Evolutionary conservation across 2,888 invertebrate genomes (phyloP), one percentile per base, ranked within the genome.

Genomic region (Agrotis ipsilon): DNA sequence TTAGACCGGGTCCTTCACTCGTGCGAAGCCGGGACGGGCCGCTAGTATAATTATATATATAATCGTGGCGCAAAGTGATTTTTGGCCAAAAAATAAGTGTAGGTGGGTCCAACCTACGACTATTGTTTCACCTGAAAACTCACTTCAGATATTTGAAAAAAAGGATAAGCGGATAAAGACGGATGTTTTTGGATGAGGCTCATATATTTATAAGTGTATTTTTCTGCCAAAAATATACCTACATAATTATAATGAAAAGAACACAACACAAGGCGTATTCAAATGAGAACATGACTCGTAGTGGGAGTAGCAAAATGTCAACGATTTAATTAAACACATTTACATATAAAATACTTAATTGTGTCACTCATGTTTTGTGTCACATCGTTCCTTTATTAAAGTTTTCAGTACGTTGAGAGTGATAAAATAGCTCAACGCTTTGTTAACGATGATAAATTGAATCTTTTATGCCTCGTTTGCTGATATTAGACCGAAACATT

Each of bases 321-420:
- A 82, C 54, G 68, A 68, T 65, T 80, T 65, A 71, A 78, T 78
- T 71, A 78, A 82, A 78, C 71, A 65, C 43, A 65, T 82, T 78
- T 71, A 64, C 72, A 78, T 78, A 65, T 81, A 78, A 78, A 78
- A 82, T 59, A 65, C 57, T 82, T 55, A 78, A 78, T 65, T 78
- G 61, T 54, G 64, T 65, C 64, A 62, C 64, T 82, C 82, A 65
- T 78, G 78, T 78, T 61, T 64, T 52, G 21, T 21, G 58, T 57
- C 78, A 62, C 48, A 54, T 49, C 43, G 52, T 65, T 64, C 48
- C 57, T 65, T 62, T 32, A 49, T 61, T 54, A 46, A 71, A 61
- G 49, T 71, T 62, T 61, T 77, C 18, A 51, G 46, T n/a, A 58
- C 14, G 13, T 24, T 19, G 16, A 24, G 39, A 46, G 19, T 49